Conservation (phyloP, 2,888 invertebrate species). For the Harmothoe impar region DNA sequence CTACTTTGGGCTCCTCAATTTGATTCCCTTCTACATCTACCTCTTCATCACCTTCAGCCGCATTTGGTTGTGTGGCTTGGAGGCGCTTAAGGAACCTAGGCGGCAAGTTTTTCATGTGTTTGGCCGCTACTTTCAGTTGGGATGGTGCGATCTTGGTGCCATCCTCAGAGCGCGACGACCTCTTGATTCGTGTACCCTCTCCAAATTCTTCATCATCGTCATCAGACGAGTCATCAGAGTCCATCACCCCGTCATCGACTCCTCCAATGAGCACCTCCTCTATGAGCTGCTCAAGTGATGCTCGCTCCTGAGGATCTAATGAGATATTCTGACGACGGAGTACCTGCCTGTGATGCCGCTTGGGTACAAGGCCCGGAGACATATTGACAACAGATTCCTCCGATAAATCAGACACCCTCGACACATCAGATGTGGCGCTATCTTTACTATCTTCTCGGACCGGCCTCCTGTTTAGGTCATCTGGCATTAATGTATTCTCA, state of each 20-base stretch:
- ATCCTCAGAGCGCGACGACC: conserved; percentile 53
- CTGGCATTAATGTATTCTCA: background rate
- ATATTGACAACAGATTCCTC: conserved; percentile 34
- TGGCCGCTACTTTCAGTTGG: conserved; percentile 72
- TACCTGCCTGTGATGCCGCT: conserved; percentile 20
- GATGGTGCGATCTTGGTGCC: conserved; percentile 70
- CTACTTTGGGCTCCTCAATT: conserved; percentile 47
- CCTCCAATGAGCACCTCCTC: conserved; percentile 73
- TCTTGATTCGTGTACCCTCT: conserved; percentile 30
- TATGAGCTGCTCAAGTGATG: conserved; percentile 72
- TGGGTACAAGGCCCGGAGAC: background rate
- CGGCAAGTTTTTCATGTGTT: conserved; percentile 73
- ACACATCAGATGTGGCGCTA: conserved; percentile 35
- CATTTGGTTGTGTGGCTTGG: conserved; percentile 64
- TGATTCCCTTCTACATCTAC: conserved; percentile 66
- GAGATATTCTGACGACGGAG: conserved; percentile 68
- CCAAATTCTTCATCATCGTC: conserved; percentile 13
- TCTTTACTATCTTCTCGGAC: conserved; percentile 42
- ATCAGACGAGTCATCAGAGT: conserved; percentile 65
- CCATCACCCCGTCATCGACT: conserved; percentile 69
- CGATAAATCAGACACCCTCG: conserved; percentile 28
- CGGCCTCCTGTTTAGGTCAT: background rate
- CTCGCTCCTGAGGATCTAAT: conserved; percentile 72
- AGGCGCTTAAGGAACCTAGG: conserved; percentile 70
- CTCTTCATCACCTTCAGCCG: conserved; percentile 63